phyloP scores from a whole-genome alignment of 1,140 invertebrate genomes.

The Brachionus koreanus region DNA sequence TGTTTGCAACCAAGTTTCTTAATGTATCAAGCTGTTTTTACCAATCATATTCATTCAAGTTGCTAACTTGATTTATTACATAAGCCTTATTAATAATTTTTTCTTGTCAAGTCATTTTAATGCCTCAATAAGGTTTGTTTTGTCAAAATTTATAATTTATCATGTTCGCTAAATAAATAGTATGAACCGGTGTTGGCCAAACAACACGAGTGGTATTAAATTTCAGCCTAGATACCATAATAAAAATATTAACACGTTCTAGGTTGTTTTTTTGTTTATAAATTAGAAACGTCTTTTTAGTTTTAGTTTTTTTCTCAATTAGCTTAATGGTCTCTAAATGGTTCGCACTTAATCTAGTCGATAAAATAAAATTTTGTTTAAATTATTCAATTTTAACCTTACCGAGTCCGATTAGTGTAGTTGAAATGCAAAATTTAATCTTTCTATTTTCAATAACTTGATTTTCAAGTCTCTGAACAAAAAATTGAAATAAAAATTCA shows the following conservation, averaged over 20 bases:
- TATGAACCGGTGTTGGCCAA: background rate
- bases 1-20: constrained; percentile 1
- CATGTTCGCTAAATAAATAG: constrained; percentile 14
- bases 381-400: background rate
- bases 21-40: background rate
- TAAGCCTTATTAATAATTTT: background rate
- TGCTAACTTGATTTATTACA: constrained; percentile 21
- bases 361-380: background rate
- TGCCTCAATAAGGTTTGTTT: background rate
- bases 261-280: background rate
- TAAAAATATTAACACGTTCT: background rate
- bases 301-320: background rate
- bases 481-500: background rate
- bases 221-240: constrained; percentile 18
- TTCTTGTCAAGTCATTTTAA: background rate
- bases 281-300: background rate
- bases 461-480: background rate
- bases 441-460: background rate
- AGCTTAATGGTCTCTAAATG: background rate
- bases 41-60: background rate
- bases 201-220: background rate
- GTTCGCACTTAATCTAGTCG: background rate
- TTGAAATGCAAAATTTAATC: background rate
- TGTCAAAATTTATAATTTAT: background rate
- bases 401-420: background rate